These are phyloP conservation scores for Dendropsophus ebraccatus DNA, from an alignment of 2,113 vertebrate genomes.

Conservation along the genomic window DNA sequence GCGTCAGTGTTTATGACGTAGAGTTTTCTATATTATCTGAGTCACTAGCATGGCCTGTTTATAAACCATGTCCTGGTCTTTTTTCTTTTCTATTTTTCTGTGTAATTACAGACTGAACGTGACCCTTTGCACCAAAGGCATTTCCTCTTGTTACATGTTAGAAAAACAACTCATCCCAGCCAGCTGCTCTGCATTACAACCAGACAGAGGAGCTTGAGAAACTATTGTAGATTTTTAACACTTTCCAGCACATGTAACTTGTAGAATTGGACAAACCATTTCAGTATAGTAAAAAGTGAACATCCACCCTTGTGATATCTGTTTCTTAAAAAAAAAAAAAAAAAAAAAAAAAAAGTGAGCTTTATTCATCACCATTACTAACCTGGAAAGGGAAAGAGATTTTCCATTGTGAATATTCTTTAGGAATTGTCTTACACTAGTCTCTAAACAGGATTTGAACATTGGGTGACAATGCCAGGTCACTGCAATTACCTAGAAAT, in stretches of 20 bases:
- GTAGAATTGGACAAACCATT: not conserved
- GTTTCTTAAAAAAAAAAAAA: too few relatives aligned
- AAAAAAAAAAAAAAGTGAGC: too few relatives aligned
- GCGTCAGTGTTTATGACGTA: not conserved
- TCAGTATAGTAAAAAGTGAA: not conserved
- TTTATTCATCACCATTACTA: too few relatives aligned
- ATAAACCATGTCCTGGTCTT: not conserved
- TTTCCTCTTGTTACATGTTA: conserved; percentile 50
- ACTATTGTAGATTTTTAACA: not conserved
- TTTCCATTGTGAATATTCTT: too few relatives aligned
- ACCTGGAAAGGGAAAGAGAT: too few relatives aligned
- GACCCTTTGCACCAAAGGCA: conserved; percentile 62
- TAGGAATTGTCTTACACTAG: too few relatives aligned
- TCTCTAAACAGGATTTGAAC: too few relatives aligned
- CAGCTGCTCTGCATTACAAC: conserved; percentile 61
- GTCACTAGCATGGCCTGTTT: not conserved
- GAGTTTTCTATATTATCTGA: not conserved
- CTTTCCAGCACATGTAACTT: conserved; percentile 37
- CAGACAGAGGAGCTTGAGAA: conserved; percentile 39
- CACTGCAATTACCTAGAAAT: too few relatives aligned
- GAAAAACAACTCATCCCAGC: conserved; percentile 49
- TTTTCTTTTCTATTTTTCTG: conserved; percentile 13
- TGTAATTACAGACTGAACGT: conserved; percentile 66
- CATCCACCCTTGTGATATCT: too few relatives aligned
- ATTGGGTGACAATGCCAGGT: too few relatives aligned